These are phyloP conservation scores for Pseudomyrmex cubaensis DNA, from an alignment of 1,140 invertebrate species.

Conservation along the genomic window DNA sequence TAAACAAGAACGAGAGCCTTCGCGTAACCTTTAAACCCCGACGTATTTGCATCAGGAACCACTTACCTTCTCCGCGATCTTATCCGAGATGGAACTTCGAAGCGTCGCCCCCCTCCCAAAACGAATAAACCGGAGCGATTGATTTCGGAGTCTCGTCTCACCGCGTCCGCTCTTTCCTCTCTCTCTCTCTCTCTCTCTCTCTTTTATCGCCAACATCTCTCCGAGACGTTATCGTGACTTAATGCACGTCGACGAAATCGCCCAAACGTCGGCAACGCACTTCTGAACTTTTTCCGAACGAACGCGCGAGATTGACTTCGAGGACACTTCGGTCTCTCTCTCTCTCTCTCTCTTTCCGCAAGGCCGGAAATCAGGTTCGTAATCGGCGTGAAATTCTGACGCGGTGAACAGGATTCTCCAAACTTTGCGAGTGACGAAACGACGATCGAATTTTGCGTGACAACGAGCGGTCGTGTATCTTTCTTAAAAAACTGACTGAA, in stretches of 20 bases:
- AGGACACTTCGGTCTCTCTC: no score
- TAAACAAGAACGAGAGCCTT: conserved; percentile 18
- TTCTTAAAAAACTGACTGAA: no score
- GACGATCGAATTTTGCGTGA: no score
- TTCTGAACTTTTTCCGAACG: not conserved
- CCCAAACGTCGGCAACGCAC: not conserved
- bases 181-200: no score
- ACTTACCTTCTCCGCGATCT: conserved; percentile 33
- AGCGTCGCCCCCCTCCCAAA: not conserved
- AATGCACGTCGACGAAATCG: not conserved
- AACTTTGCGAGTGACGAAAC: not conserved
- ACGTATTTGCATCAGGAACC: conserved; percentile 33
- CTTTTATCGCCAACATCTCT: not conserved
- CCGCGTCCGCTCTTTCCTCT: no score
- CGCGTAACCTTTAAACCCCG: conserved; percentile 18
- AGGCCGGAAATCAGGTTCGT: not conserved
- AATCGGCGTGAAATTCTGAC: not conserved
- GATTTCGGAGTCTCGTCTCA: conserved; percentile 1
- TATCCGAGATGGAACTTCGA: conserved; percentile 23
- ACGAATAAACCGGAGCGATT: conserved; percentile 10
- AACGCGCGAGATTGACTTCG: not conserved
- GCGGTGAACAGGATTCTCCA: not conserved
- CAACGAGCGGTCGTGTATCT: no score
- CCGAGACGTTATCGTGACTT: not conserved
- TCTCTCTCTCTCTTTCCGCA: no score